These are phyloP conservation scores for Myrmecophaga tridactyla DNA, from an alignment of 2,113 vertebrate species.

Conservation along the genomic window DNA sequence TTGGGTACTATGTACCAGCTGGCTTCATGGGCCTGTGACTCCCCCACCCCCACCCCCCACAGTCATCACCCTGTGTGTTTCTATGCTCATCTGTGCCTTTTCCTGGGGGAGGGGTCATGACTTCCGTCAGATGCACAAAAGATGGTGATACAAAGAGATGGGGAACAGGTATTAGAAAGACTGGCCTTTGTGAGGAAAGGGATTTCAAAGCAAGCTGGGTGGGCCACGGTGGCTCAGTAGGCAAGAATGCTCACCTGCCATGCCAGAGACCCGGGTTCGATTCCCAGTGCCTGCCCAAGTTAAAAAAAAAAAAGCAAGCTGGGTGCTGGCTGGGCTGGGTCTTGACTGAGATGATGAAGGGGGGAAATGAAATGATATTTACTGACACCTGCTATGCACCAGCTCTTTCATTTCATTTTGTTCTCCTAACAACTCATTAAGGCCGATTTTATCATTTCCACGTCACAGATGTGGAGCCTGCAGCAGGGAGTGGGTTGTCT, in stretches of 20 bases:
- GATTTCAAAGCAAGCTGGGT: not conserved
- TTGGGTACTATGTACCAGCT: not conserved
- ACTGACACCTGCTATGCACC: not conserved
- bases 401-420: not conserved
- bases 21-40: not conserved
- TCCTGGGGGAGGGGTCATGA: not conserved
- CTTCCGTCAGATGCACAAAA: not conserved
- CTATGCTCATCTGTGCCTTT: not conserved
- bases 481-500: not conserved
- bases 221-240: too few relatives aligned
- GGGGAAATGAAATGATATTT: not conserved
- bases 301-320: not conserved
- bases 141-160: not conserved
- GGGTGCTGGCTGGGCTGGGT: rapidly evolving
- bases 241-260: too few relatives aligned
- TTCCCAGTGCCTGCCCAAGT: too few relatives aligned
- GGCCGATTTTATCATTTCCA: not conserved
- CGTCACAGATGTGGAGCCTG: not conserved
- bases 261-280: too few relatives aligned
- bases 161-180: not conserved
- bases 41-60: not conserved
- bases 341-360: not conserved
- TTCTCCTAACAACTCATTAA: not conserved
- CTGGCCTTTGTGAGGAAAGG: not conserved
- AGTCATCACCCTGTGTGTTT: rapidly evolving